These are phyloP conservation scores for Plagiodera versicolora DNA, from an alignment of 2,888 invertebrate species.

Conservation along the genomic window DNA sequence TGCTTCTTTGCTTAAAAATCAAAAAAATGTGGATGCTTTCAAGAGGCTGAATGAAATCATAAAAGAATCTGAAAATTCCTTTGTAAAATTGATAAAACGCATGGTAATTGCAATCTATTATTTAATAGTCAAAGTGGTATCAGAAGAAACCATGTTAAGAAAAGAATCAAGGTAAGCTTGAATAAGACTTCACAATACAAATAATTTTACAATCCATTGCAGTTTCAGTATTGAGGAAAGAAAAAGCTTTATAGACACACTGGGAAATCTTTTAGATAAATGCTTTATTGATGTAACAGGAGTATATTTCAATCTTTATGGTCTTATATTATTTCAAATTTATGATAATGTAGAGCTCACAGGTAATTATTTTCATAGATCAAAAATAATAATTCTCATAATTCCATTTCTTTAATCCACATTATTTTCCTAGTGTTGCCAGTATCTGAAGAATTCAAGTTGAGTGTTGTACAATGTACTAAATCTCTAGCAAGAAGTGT, in stretches of 20 bases:
- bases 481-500: slow-evolving; percentile 57
- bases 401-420: background rate
- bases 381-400: slow-evolving; percentile 1
- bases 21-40: slow-evolving; percentile 33
- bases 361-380: too few species aligned
- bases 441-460: slow-evolving; percentile 66
- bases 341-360: slow-evolving; percentile 58
- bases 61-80: slow-evolving; percentile 24
- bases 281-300: slow-evolving; percentile 56
- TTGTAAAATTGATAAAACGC: slow-evolving; percentile 35
- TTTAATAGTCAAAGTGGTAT: slow-evolving; percentile 38
- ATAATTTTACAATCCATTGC: slow-evolving; percentile 8
- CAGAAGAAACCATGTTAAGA: too few species aligned
- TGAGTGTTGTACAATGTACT: slow-evolving; percentile 60
- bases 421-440: slow-evolving; percentile 56
- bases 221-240: slow-evolving; percentile 54
- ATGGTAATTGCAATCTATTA: slow-evolving; percentile 38
- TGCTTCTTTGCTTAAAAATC: slow-evolving; percentile 34
- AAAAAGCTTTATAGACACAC: slow-evolving; percentile 57
- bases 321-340: slow-evolving; percentile 59
- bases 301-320: slow-evolving; percentile 61
- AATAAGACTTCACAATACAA: background rate
- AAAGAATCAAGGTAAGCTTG: slow-evolving; percentile 33
- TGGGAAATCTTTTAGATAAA: slow-evolving; percentile 57
- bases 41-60: slow-evolving; percentile 32